Base-by-base conservation (phyloP, 2,888 invertebrate species). In the Caradrina kadenii region DNA sequence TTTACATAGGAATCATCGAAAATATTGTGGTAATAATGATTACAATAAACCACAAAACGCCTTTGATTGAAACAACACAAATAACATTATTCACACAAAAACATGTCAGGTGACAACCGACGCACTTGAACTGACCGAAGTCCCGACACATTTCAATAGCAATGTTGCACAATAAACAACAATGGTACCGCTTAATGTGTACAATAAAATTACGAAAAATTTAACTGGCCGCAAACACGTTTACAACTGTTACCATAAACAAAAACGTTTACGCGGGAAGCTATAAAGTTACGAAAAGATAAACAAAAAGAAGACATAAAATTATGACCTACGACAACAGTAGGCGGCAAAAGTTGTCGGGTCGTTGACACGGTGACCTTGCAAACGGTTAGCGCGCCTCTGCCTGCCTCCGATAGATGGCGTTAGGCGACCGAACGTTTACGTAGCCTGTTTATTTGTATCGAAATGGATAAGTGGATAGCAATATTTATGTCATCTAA, bases 271-370 rank as follows among this genome's bases (percentile, higher is more conserved):
- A 91, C 91, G 90, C 93, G 90, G 90, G 80, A 90, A 91, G 91
- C 92, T 90, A 94, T 94, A 94, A 95, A 94, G 92, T 95, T 94
- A 89, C 93, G 94, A 94, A 95, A 96, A 95, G 94, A 95, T 95
- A 96, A 95, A 96, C 95, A 95, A 95, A 95, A 96, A 95, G 95
- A 94, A 95, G 94, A 94, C 94, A 95, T 96, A 95, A 96, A 96
- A 95, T 96, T 94, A 95, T 95, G 95, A 96, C 95, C 95, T 96
- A 96, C 95, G 95, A 94, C 95, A 96, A 96, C 95, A 93, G 93
- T 93, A 93, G 93, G 93, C 94, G 94, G 95, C 94, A 94, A 95
- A 95, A 96, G 95, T 96, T 95, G 94, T 89, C 90, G 92, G 95
- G 95, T 95, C 95, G 90, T 94, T 93, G 95, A 93, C 95, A 93